Percentiles rank a stretch among this genome's conserved stretches.
Conservation (phyloP, 1,140 invertebrate species). For the Lepidurus apus region DNA sequence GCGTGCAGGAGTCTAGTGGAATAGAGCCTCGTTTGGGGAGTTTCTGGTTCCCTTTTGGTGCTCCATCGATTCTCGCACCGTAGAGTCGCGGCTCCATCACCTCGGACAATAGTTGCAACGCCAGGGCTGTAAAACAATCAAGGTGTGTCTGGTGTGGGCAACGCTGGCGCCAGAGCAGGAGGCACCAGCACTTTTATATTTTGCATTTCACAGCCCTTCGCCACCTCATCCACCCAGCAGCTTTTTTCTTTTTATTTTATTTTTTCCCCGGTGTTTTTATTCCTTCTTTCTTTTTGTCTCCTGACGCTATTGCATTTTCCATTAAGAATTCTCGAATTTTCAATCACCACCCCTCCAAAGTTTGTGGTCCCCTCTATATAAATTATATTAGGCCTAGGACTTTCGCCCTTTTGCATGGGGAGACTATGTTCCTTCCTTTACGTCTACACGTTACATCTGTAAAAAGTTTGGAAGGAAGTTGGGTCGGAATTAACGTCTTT, state of each 20-base stretch:
- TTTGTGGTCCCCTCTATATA: no score
- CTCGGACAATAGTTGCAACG: conserved; percentile 21
- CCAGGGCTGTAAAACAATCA: conserved; percentile 19
- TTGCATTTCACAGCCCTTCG: conserved; percentile 18
- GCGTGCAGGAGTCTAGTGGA: no score
- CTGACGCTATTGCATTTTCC: conserved; percentile 15
- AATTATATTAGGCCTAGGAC: no score
- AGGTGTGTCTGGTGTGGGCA: conserved; percentile 16
- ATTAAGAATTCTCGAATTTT: neutral
- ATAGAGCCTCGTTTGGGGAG: neutral
- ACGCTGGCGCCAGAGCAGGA: conserved; percentile 20
- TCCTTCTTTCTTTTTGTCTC: neutral
- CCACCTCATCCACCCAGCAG: neutral
- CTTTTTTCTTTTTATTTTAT: neutral
- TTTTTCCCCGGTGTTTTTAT: neutral
- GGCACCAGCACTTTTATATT: conserved; percentile 8
- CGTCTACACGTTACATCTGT: neutral
- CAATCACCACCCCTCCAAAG: neutral
- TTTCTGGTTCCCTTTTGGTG: neutral
- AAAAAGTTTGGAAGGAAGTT: neutral
- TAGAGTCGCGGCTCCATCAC: conserved; percentile 16
- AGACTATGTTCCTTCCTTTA: no score
- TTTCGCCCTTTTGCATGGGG: no score
- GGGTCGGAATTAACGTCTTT: neutral
- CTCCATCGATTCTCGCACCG: conserved; percentile 20